These are phyloP conservation scores for Agriopis leucophaearia DNA, from an alignment of 2,888 invertebrate species.

Conservation along the genomic window DNA sequence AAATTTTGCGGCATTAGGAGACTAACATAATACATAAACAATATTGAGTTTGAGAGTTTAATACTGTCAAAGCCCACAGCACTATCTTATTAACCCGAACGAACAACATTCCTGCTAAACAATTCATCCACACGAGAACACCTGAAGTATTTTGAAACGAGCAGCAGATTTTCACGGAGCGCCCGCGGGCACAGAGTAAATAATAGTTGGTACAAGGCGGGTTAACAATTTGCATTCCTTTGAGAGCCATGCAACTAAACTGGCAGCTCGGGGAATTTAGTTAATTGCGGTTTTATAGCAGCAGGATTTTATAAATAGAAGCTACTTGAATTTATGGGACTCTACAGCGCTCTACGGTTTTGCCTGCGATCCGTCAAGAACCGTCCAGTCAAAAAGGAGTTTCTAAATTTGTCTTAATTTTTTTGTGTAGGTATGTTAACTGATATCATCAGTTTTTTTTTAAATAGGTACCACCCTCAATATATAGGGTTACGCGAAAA, in stretches of 20 bases:
- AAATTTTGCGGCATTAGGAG: too few relatives aligned
- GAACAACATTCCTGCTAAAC: conserved; percentile 20
- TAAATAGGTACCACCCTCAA: too few relatives aligned
- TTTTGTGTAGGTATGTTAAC: too few relatives aligned
- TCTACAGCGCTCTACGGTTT: not conserved
- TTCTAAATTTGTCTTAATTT: too few relatives aligned
- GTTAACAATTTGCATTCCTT: conserved; percentile 27
- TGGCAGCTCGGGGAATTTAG: conserved; percentile 2
- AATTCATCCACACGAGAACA: conserved; percentile 25
- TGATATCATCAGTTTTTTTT: too few relatives aligned
- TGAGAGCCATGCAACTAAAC: conserved; percentile 24
- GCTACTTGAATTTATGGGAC: not conserved
- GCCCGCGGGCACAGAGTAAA: not conserved
- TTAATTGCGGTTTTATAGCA: conserved; percentile 20
- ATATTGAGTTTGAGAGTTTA: conserved; percentile 11
- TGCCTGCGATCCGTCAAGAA: too few relatives aligned
- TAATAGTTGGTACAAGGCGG: too few relatives aligned
- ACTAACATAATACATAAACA: conserved; percentile 4
- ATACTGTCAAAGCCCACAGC: conserved; percentile 6
- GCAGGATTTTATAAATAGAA: conserved; percentile 2
- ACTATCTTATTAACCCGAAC: conserved; percentile 18
- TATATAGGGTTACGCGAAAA: too few relatives aligned
- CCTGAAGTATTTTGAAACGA: conserved; percentile 29
- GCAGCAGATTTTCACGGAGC: conserved; percentile 13
- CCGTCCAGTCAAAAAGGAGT: too few relatives aligned